phyloP scores from a whole-genome alignment of 2,797 vertebrate genomes.

The Gastrophryne carolinensis region DNA sequence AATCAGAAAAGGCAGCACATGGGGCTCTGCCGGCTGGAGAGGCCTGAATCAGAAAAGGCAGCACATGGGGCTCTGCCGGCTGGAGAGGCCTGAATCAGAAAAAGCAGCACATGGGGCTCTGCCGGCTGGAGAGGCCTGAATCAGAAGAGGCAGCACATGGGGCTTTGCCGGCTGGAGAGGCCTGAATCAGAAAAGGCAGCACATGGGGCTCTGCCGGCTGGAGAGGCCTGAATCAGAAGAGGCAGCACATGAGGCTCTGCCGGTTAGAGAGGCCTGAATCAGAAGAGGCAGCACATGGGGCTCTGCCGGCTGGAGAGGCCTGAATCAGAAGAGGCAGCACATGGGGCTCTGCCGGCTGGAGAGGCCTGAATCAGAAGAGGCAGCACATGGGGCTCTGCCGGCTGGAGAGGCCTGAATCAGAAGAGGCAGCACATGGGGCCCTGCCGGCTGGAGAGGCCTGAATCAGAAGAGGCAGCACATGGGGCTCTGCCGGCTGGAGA shows the following conservation, averaged over 20 bases:
- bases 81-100: neutral
- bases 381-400: neutral
- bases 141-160: neutral
- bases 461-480: neutral
- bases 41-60: neutral
- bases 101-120: neutral
- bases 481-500: neutral
- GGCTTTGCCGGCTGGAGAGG: neutral
- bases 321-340: neutral
- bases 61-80: neutral
- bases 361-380: neutral
- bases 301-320: neutral
- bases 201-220: neutral
- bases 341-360: neutral
- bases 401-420: neutral
- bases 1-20: neutral
- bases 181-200: neutral
- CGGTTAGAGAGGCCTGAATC: neutral
- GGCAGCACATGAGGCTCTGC: neutral
- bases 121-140: neutral
- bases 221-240: neutral
- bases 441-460: neutral
- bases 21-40: neutral
- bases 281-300: neutral
- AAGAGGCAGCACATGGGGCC: neutral